Evolutionary conservation across 2,888 invertebrate species (phyloP), one percentile per base, ranked within the genome.

Genomic region (Chloroclystis v-ata): DNA sequence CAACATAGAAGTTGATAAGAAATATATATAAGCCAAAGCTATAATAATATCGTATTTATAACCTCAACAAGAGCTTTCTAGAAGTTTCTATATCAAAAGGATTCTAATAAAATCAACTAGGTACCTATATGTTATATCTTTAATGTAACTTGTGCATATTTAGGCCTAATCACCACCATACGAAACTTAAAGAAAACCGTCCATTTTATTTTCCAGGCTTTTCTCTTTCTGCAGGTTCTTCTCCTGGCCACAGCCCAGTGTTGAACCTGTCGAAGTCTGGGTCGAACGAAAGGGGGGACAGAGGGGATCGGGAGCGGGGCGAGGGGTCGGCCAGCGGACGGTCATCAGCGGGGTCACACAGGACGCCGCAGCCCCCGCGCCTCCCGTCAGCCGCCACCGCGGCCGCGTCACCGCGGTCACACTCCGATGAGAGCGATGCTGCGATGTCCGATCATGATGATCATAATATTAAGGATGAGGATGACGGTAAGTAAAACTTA

Each of bases 171-270:
- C 13, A 24, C 11, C 39, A 45, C 37, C 20, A 10, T 9, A 45
- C 32, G 6, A 44, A 10, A 1, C 9, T 42, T 35, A 20, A 20
- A 20, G 20, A 20, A 20, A 20, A 20, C 45, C 49, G 45, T 49
- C 49, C 55, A 47, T 53, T 54, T 55, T 55, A 55, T 57, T 55
- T 54, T 52, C 50, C 55, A 57, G 55, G 55, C 51, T 51, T 57
- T 52, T 57, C 57, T 55, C 51, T 55, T 55, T 57, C 57, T 47
- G 43, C 89, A 94, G 94, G 93, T 62, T 96, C 96, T 52, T 95
- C 96, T 57, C 94, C 94, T 67, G 94, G 95, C 44, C 95, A 95
- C 89, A 97, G 96, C 92, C 97, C 97, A 54, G 96, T 97, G 60
- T 85, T 97, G 67, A 97, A 97, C 87, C 89, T 97, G 49, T 96